Evolutionary conservation across 2,797 vertebrate species (phyloP), one percentile per base, ranked within the genome.

Genomic region (Sparus aurata): DNA sequence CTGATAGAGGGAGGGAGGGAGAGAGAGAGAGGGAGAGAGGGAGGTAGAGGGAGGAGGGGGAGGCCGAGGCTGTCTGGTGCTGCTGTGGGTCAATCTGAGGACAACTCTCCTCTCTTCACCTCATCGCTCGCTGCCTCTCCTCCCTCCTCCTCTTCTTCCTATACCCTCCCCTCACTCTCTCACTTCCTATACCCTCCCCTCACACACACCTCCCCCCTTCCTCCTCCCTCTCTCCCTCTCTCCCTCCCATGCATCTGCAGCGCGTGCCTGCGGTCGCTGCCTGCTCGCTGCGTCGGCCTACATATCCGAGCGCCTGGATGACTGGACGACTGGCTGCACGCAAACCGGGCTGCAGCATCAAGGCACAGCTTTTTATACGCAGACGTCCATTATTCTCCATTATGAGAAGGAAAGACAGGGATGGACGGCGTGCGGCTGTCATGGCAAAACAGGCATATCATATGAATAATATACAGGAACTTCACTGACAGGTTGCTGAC

Each of bases 41-140:
- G 45, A 4, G 3, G 4, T n/a, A n/a, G 46, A 17, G 16, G 9
- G 8, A 10, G 41, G 7, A 10, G 34, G 71, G 30, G 74, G 55
- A 65, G 41, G 83, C 64, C 81, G 77, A 69, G 80, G 67, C 82
- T 90, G 91, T 88, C 85, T 92, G 89, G 49, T 87, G 87, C 89
- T 83, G 87, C 49, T 78, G 70, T 87, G 90, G 93, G 93, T 94
- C 94, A 92, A 69, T 75, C 83, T 89, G 86, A 92, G 92, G 91
- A 93, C 91, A 90, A 63, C 82, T 86, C 83, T 75, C 85, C 82
- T 87, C 76, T 62, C 73, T 73, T 82, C 79, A 73, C 82, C 84
- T 58, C 62, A 3, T 78, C 64, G 6, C 61, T 20, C 25, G 34
- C 55, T 13, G 46, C 13, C 49, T 46, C 52, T 18, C 12, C 50